Evolutionary conservation across 2,888 invertebrate genomes (phyloP).

Genomic region (Carpatolechia fugitivella): DNA sequence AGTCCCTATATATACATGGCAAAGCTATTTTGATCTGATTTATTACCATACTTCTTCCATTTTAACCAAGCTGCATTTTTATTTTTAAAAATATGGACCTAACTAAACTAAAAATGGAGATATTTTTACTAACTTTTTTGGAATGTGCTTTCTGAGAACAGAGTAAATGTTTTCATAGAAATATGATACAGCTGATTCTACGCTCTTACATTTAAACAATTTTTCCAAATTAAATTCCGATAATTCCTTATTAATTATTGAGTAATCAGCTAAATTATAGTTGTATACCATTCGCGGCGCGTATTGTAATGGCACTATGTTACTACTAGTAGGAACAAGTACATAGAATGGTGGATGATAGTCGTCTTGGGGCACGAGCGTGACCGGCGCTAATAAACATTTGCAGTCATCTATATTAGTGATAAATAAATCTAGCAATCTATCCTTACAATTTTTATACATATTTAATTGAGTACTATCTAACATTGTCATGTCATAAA

Average conservation of each 20-base stretch:
- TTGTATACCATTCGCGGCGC: neutral
- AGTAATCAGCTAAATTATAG: neutral
- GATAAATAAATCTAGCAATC: neutral
- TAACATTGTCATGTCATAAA: constrained; percentile 8
- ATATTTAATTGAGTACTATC: neutral
- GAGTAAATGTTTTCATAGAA: constrained; percentile 19
- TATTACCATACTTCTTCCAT: constrained; percentile 21
- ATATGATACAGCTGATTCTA: neutral
- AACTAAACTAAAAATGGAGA: constrained; percentile 18
- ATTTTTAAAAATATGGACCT: constrained; percentile 16
- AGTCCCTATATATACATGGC: constrained; percentile 14
- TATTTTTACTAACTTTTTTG: constrained; percentile 6
- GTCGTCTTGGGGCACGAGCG: neutral
- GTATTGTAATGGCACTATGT: neutral
- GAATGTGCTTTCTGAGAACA: constrained; percentile 19
- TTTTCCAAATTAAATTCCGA: neutral
- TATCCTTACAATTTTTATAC: neutral
- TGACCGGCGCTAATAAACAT: neutral
- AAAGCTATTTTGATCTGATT: constrained; percentile 19
- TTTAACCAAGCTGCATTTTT: constrained; percentile 23
- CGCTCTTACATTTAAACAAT: neutral
- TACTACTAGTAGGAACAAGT: neutral
- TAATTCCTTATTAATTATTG: neutral
- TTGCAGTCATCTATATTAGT: neutral
- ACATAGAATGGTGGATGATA: neutral